phyloP scores from a whole-genome alignment of 2,113 vertebrate genomes.

The Thomomys bottae region DNA sequence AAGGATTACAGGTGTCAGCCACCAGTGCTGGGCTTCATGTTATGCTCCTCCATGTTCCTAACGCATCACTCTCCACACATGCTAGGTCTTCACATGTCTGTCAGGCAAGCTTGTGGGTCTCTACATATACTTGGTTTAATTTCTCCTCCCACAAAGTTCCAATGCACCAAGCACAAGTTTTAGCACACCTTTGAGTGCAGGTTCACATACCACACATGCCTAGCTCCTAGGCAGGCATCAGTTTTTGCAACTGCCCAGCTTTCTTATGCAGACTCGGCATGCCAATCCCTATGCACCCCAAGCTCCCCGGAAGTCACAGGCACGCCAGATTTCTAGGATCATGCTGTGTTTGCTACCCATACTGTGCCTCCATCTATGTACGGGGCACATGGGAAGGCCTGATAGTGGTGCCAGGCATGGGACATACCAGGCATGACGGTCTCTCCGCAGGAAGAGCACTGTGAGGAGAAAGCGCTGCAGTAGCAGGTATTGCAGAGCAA shows the following conservation, averaged over 20 bases:
- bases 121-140: not conserved
- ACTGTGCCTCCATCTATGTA: too few species aligned
- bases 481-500: slow-evolving; percentile 98
- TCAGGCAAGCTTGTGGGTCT: not conserved
- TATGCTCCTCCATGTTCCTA: not conserved
- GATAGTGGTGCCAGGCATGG: not conserved
- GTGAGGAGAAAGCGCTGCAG: slow-evolving; percentile 98
- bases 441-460: slow-evolving; percentile 96
- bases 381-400: not conserved
- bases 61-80: not conserved
- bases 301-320: not conserved
- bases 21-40: too few species aligned
- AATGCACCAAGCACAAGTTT: not conserved
- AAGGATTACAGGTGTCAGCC: too few species aligned
- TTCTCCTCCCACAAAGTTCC: not conserved
- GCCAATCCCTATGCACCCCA: not conserved
- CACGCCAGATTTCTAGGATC: not conserved
- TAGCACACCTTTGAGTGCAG: not conserved
- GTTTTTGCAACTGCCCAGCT: not conserved
- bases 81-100: not conserved
- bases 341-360: too few species aligned
- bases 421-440: slow-evolving; percentile 96
- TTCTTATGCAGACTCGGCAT: not conserved
- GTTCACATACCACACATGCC: not conserved
- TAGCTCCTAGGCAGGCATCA: not conserved